These are phyloP conservation scores for Ochotona princeps DNA, from an alignment of 2,113 vertebrate genomes.

Conservation along the genomic window DNA sequence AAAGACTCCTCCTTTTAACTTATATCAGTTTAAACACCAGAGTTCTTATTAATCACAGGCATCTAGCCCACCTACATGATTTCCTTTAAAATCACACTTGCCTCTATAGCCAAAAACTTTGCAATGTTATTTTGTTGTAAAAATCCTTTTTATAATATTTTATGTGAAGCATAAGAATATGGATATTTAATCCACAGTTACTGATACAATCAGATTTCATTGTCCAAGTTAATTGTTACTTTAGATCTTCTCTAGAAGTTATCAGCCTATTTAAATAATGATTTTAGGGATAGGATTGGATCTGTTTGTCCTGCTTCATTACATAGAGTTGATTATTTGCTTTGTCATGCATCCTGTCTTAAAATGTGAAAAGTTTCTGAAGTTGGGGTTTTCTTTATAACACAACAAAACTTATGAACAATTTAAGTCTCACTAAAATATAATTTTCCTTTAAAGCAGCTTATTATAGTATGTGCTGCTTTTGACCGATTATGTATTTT, in stretches of 20 bases:
- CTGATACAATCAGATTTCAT: conserved; percentile 34
- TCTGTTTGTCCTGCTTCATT: background rate
- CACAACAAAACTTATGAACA: background rate
- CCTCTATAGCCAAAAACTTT: conserved; percentile 38
- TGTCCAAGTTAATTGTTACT: conserved; percentile 32
- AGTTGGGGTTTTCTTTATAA: conserved; percentile 40
- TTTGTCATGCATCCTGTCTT: conserved; percentile 32
- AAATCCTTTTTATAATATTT: conserved; percentile 38
- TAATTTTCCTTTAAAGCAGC: conserved; percentile 30
- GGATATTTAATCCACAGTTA: conserved; percentile 52
- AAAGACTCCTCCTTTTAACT: conserved; percentile 48
- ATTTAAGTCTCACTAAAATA: conserved; percentile 12
- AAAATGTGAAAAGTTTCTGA: conserved; percentile 44
- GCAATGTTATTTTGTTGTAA: conserved; percentile 35
- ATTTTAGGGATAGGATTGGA: conserved; percentile 2
- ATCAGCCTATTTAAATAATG: conserved; percentile 18
- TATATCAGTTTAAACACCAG: conserved; percentile 40
- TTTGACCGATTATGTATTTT: conserved; percentile 49
- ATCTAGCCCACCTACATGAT: conserved; percentile 61
- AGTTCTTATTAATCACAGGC: conserved; percentile 80
- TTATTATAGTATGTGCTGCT: conserved; percentile 35
- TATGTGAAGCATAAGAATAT: background rate
- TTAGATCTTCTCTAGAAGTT: conserved; percentile 29
- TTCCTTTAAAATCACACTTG: conserved; percentile 35
- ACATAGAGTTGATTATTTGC: conserved; percentile 16